Evolutionary conservation across 2,797 vertebrate species (phyloP).

Genomic region (Schizopygopsis malacanthus): DNA sequence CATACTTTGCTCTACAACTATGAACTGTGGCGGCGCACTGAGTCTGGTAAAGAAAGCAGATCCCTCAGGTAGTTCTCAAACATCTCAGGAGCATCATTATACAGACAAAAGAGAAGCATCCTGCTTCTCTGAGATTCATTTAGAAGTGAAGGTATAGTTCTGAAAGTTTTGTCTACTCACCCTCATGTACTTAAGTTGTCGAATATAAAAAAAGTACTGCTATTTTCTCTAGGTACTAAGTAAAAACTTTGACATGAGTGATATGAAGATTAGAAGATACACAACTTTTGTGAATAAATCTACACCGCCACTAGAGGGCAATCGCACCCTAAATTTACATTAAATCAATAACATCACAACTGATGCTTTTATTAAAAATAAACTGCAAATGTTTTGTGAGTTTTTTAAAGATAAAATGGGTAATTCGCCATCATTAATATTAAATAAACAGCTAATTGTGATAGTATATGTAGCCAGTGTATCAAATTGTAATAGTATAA

Average conservation of each 20-base stretch:
- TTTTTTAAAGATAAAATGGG: neutral
- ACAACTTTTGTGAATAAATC: slow-evolving; percentile 6
- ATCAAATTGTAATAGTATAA: no score
- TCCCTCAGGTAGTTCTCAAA: neutral
- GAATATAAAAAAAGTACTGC: neutral
- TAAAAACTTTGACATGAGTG: neutral
- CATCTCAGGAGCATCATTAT: neutral
- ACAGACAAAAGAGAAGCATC: neutral
- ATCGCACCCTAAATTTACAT: neutral
- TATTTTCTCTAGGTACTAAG: neutral
- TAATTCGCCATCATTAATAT: neutral
- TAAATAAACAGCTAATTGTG: neutral
- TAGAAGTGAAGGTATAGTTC: neutral
- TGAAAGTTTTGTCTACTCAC: neutral
- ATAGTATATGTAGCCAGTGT: neutral
- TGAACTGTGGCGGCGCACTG: neutral
- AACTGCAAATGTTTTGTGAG: neutral
- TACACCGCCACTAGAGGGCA: slow-evolving; percentile 40
- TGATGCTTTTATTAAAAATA: neutral
- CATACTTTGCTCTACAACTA: neutral
- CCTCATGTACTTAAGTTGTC: neutral
- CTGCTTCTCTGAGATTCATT: neutral
- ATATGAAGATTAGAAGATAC: neutral
- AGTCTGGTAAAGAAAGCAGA: neutral
- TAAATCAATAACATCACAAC: slow-evolving; percentile 23